phyloP scores from a whole-genome alignment of 2,113 vertebrate species.

The Cavia aperea region DNA sequence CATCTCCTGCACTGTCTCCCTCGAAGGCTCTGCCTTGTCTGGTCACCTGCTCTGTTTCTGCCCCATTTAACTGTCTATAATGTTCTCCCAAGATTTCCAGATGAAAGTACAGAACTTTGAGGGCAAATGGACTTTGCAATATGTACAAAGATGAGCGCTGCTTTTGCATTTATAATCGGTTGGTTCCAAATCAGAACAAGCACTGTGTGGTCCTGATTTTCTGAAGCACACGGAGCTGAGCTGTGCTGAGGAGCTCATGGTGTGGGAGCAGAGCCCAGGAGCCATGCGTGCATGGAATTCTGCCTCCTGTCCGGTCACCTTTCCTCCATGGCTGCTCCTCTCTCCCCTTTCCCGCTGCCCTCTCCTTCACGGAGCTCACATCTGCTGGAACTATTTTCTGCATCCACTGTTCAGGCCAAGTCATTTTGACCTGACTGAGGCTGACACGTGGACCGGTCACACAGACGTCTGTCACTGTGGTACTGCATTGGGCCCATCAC shows the following conservation, averaged over 20 bases:
- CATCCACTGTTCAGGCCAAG: slow-evolving; percentile 45
- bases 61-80: background rate
- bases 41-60: background rate
- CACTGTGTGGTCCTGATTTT: background rate
- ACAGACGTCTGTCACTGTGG: slow-evolving; percentile 43
- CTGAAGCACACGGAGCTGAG: background rate
- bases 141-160: background rate
- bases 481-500: slow-evolving; percentile 48
- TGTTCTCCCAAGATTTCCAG: slow-evolving; percentile 13
- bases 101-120: background rate
- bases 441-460: slow-evolving; percentile 45
- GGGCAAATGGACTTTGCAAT: background rate
- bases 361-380: slow-evolving; percentile 36
- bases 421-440: slow-evolving; percentile 49
- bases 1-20: background rate
- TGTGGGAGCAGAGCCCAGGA: background rate
- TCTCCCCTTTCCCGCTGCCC: background rate
- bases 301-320: background rate
- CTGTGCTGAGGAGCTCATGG: background rate
- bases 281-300: background rate
- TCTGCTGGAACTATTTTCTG: slow-evolving; percentile 44
- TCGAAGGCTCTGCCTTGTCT: background rate
- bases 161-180: background rate
- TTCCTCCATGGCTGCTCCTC: background rate
- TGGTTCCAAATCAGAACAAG: background rate